These are phyloP conservation scores for Myripristis jacobus DNA, from an alignment of 2,797 vertebrate species.

Conservation along the genomic window DNA sequence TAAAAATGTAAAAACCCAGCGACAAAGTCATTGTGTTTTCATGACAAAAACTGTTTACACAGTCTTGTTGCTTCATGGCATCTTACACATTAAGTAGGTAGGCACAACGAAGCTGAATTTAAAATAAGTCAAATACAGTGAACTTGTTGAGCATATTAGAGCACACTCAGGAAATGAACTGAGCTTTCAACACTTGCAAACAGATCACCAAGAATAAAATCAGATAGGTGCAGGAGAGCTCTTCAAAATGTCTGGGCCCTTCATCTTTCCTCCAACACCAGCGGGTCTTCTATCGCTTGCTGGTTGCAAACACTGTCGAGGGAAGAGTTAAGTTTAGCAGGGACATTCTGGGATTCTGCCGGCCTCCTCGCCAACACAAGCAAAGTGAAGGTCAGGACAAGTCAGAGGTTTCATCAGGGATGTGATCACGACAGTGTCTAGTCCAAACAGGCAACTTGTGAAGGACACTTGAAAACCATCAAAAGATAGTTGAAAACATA, in stretches of 20 bases:
- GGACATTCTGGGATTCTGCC: neutral
- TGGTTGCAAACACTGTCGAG: conserved; percentile 71
- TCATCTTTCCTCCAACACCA: conserved; percentile 20
- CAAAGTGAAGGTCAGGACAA: neutral
- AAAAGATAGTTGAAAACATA: too few relatives aligned
- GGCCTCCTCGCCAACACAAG: conserved; percentile 11
- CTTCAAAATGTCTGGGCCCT: neutral
- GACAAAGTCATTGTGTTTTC: neutral
- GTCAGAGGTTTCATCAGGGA: neutral
- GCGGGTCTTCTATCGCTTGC: conserved; percentile 19
- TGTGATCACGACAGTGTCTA: neutral
- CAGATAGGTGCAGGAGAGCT: neutral
- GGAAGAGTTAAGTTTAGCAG: neutral
- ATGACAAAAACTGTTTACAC: neutral
- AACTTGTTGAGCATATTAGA: neutral
- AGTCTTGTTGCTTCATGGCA: neutral
- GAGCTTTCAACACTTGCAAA: neutral
- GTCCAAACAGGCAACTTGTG: neutral
- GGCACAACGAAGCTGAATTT: conserved; percentile 9
- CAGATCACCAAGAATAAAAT: neutral
- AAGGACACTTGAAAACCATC: neutral
- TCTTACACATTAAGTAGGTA: neutral
- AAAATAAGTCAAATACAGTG: neutral
- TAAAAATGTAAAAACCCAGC: neutral
- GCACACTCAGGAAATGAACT: neutral